Evolutionary conservation across 2,797 vertebrate species (phyloP).

Genomic region (Synanceia verrucosa): DNA sequence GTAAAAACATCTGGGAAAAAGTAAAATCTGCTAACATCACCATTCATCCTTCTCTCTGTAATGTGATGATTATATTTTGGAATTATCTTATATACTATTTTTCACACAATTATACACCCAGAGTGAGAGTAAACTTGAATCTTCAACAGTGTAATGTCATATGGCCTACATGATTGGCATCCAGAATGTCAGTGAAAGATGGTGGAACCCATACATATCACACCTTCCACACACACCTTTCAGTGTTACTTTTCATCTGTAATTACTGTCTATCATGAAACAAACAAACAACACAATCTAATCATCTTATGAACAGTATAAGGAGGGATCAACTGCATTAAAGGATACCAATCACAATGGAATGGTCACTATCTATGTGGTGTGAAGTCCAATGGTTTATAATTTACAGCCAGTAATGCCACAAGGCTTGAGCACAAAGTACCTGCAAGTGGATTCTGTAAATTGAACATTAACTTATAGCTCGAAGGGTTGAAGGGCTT

Average conservation of each 20-base stretch:
- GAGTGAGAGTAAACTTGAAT: neutral
- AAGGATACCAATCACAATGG: neutral
- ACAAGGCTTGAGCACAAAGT: neutral
- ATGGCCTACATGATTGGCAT: neutral
- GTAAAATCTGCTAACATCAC: neutral
- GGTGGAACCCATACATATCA: too few relatives aligned
- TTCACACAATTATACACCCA: neutral
- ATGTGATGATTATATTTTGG: neutral
- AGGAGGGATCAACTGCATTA: constrained; percentile 2
- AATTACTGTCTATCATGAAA: neutral
- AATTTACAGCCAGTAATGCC: constrained; percentile 1
- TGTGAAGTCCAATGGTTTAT: neutral
- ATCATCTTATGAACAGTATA: neutral
- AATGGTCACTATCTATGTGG: too few relatives aligned
- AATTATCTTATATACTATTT: neutral
- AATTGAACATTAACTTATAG: neutral
- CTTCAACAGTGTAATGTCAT: neutral
- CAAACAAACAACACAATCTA: neutral
- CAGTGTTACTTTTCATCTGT: neutral
- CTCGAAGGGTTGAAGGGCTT: neutral
- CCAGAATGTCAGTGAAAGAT: neutral
- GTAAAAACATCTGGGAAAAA: neutral
- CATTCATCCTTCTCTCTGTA: neutral
- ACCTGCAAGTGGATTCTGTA: neutral
- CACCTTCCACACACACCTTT: too few relatives aligned